Percentiles rank a stretch among this genome's conserved stretches.
phyloP scores from a whole-genome alignment of 1,140 invertebrate species.

The Drosophila navojoa region DNA sequence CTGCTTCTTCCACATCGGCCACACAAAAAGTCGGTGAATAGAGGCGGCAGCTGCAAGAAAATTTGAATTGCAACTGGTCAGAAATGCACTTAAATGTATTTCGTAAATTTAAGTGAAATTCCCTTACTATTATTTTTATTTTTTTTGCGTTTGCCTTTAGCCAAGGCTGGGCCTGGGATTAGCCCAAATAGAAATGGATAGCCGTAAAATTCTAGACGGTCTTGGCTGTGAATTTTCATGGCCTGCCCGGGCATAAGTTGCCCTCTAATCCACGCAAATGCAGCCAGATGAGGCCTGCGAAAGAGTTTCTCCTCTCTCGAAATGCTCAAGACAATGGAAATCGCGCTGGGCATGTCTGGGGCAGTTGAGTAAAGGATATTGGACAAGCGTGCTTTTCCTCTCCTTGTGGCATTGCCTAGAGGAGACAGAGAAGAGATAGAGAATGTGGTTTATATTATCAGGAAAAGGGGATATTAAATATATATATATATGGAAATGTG shows the following conservation, averaged over 20 bases:
- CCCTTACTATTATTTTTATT: background rate
- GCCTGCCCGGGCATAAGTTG: constrained; percentile 14
- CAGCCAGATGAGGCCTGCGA: constrained; percentile 3
- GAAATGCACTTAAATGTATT: constrained; percentile 31
- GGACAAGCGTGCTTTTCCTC: too few relatives aligned
- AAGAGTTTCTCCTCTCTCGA: background rate
- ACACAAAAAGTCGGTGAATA: constrained; percentile 24
- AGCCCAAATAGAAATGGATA: constrained; percentile 26
- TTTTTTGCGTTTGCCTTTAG: constrained; percentile 1
- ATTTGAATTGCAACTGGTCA: background rate
- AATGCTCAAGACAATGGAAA: constrained; percentile 14
- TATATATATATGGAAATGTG: too few relatives aligned
- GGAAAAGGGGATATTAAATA: too few relatives aligned
- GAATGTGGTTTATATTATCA: too few relatives aligned
- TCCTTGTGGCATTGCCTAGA: too few relatives aligned
- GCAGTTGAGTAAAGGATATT: background rate
- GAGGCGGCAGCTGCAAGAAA: background rate
- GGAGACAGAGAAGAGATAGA: too few relatives aligned
- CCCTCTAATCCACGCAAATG: background rate
- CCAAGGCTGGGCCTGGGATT: constrained; percentile 23
- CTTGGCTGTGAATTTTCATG: constrained; percentile 4
- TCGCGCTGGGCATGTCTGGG: too few relatives aligned
- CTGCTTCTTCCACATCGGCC: constrained; percentile 10
- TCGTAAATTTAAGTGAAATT: constrained; percentile 30
- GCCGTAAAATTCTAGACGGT: constrained; percentile 6